phyloP scores from a whole-genome alignment of 2,797 vertebrate genomes.

The Cuculus canorus region DNA sequence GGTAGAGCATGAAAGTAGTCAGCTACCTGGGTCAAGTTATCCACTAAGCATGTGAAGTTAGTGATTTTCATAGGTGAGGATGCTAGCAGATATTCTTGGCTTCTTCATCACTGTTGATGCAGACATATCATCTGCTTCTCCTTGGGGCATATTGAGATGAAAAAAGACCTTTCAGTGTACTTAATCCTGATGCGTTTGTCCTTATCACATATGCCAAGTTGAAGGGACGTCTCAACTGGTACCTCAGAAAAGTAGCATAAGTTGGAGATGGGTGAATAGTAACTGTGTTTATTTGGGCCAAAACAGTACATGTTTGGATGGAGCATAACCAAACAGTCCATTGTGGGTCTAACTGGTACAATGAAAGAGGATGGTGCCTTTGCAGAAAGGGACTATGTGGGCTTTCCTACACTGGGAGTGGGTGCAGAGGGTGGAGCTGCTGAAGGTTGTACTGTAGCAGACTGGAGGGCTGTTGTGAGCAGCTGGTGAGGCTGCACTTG shows the following conservation, averaged over 20 bases:
- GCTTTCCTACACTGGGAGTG: not conserved
- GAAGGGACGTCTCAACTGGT: not conserved
- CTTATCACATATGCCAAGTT: not conserved
- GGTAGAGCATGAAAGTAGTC: not conserved
- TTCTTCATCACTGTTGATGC: not conserved
- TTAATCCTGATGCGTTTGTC: not conserved
- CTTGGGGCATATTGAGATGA: not conserved
- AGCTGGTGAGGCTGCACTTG: not conserved
- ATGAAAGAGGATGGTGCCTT: not conserved
- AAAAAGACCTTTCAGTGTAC: not conserved
- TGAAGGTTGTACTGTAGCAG: not conserved
- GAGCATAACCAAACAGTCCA: not conserved
- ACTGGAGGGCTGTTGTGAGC: not conserved
- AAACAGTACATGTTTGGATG: not conserved
- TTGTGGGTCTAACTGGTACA: not conserved
- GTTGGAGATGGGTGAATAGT: rapidly evolving
- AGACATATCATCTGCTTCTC: not conserved
- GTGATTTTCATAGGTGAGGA: too few relatives aligned
- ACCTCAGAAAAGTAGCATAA: not conserved
- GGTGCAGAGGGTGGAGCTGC: not conserved
- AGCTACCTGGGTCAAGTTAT: not conserved
- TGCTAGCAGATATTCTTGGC: not conserved
- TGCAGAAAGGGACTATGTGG: not conserved
- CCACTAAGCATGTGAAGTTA: too few relatives aligned
- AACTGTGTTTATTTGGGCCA: not conserved